These are phyloP conservation scores for Ramphastos sulfuratus DNA, from an alignment of 2,113 vertebrate species.

Conservation along the genomic window DNA sequence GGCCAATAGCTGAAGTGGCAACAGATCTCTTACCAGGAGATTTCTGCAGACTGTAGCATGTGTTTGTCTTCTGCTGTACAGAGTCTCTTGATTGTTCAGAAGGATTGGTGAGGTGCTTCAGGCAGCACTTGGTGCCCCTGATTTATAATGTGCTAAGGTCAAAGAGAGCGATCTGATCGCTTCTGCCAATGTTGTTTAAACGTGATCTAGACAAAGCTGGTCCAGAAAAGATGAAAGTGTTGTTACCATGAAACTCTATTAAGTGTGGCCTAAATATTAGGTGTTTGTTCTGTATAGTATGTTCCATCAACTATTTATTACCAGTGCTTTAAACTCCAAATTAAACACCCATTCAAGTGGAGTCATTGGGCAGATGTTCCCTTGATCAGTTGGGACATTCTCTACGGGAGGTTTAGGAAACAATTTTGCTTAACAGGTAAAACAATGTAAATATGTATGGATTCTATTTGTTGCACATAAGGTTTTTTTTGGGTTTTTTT, in stretches of 20 bases:
- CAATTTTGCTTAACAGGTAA: constrained; percentile 78
- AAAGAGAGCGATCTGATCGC: neutral
- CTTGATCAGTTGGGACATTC: constrained; percentile 63
- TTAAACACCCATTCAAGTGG: constrained; percentile 53
- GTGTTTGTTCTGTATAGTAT: constrained; percentile 73
- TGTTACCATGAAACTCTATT: constrained; percentile 67
- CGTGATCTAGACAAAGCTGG: neutral
- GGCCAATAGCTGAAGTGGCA: neutral
- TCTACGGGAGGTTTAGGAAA: constrained; percentile 71
- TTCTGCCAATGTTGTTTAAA: constrained; percentile 10
- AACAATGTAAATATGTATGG: constrained; percentile 84
- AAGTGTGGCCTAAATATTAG: constrained; percentile 77
- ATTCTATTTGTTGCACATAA: constrained; percentile 87
- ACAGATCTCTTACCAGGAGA: neutral
- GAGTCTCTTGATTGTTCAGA: neutral
- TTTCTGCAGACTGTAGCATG: neutral
- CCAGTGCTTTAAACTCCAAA: constrained; percentile 73
- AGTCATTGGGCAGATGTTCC: constrained; percentile 71
- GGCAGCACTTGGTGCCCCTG: constrained; percentile 36
- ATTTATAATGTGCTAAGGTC: neutral
- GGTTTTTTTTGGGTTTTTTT: neutral
- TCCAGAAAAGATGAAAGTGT: constrained; percentile 62
- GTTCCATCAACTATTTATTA: constrained; percentile 74
- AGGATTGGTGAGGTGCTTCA: neutral
- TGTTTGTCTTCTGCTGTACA: neutral